Base-by-base conservation (phyloP, 2,113 vertebrate species). In the Hippolais icterina region DNA sequence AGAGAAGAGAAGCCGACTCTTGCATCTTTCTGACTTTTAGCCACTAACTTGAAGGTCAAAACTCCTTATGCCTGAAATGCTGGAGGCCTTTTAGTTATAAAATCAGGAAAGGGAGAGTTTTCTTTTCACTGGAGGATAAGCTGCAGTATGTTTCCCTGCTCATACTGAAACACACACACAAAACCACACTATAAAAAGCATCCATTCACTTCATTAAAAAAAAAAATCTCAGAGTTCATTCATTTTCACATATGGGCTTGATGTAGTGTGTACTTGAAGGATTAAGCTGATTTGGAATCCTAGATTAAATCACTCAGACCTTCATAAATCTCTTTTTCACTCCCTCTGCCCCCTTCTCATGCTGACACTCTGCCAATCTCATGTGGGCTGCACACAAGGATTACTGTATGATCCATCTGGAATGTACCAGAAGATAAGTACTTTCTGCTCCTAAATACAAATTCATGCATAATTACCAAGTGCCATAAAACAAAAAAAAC, bases 331-430 rank as follows among this genome's bases (percentile, higher is more conserved):
- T 96, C 92, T 95, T 59, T 96, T 96, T 78, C 53, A 90, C 83
- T 94, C 70, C 82, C 85, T 96, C 94, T 95, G 83, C 89, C 89
- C 95, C 81, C 84, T 96, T 97, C 94, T 94, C 93, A 95, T 71
- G 70, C 92, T 92, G 91, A 98, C 92, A 95, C 70, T 92, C 89
- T 52, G 93, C 92, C 96, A 97, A 87, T 95, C 94, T 93, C 94
- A 89, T 93, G 87, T 97, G 95, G 94, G 95, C 90, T 95, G 92
- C 87, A 96, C 75, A 97, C 78, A 74, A 95, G 96, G 97, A 98
- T 98, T 97, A 97, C 79, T 95, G 80, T 96, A 97, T 97, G 97
- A 97, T 97, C 96, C 95, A 96, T 96, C 92, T 97, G 96, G 95
- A 97, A 94, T 70, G 60, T 85, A 94, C 47, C 41, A 61, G 77